Base-by-base conservation (phyloP, 2,797 vertebrate species). In the Pangasius krempfi region DNA sequence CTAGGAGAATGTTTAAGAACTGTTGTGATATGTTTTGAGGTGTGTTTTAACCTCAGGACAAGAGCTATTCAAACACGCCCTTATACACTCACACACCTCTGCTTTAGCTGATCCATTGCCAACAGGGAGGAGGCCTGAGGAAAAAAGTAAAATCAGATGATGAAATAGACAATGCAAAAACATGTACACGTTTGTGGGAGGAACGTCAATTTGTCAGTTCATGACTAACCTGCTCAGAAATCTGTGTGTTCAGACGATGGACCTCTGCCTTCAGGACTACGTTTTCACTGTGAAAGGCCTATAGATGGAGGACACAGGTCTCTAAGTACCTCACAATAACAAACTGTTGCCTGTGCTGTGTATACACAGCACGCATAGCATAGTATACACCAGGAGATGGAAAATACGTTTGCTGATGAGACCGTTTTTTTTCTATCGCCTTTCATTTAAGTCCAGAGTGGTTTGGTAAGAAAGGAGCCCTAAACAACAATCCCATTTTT, bases 241-340 rank as follows among this genome's bases (percentile, higher is more conserved):
- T 97, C 92, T 97, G 94, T 92, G 96, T 95, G 93, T 98, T 97
- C 93, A 99, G 95, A 92, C 96, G 98, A 92, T 98, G 97, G 27
- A 99, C 91, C 90, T 99, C 98, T 86, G 95, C 96, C 94, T 98
- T 98, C 92, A 99, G 92, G 2, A 97, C 95, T n/a, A 97, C 91
- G 92, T 98, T 99, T 83, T 98, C 97, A 85, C 97, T 98, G 93
- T 98, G 98, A 87, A 99, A 94, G 93, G 96, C 95, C 98, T 99
- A 94, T 22, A 85, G 88, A 91, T 22, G 70, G 79, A 37, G 85
- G 33, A 78, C 14, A 84, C 13, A 75, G 20, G 54, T 5, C 13
- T 12, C 10, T 62, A 82, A 14, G 52, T 91, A 92, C 88, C 86
- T 89, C 80, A 60, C 73, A 92, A 30, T 30, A 44, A 75, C 52